Evolutionary conservation across 2,888 invertebrate species (phyloP).

Genomic region (Meganola albula): DNA sequence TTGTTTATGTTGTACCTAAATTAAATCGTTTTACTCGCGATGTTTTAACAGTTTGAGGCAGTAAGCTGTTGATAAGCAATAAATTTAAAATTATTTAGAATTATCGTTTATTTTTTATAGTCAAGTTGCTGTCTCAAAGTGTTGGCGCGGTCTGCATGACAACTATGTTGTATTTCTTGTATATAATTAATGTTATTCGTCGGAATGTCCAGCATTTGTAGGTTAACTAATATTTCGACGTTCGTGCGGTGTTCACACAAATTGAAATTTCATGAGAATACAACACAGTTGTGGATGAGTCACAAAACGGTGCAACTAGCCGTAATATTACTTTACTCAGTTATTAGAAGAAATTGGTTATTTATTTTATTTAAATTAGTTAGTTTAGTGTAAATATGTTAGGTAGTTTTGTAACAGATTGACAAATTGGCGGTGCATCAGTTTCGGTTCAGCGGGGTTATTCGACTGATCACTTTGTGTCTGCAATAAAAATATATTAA

Average conservation of each 20-base stretch:
- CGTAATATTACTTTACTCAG: constrained; percentile 43
- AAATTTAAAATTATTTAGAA: too few species aligned
- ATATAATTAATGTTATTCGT: not conserved
- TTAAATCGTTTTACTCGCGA: constrained; percentile 21
- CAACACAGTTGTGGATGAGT: too few species aligned
- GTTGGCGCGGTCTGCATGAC: not conserved
- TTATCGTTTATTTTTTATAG: not conserved
- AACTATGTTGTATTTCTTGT: not conserved
- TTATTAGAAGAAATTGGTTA: constrained; percentile 66
- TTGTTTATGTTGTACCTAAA: constrained; percentile 23
- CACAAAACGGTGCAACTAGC: too few species aligned
- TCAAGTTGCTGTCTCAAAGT: not conserved
- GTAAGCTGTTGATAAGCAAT: too few species aligned
- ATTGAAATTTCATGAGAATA: not conserved
- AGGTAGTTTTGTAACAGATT: constrained; percentile 51
- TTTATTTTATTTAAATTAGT: constrained; percentile 56
- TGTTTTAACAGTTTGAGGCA: not conserved
- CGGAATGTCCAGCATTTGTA: not conserved
- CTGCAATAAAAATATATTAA: constrained; percentile 73
- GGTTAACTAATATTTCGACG: not conserved
- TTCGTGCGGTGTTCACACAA: too few species aligned
- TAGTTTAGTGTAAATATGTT: constrained; percentile 57
- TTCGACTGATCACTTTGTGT: constrained; percentile 69
- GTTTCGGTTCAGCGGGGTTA: constrained; percentile 63
- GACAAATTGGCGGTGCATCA: constrained; percentile 58